phyloP scores from a whole-genome alignment of 2,888 invertebrate species.

The Anarsia innoxiella region DNA sequence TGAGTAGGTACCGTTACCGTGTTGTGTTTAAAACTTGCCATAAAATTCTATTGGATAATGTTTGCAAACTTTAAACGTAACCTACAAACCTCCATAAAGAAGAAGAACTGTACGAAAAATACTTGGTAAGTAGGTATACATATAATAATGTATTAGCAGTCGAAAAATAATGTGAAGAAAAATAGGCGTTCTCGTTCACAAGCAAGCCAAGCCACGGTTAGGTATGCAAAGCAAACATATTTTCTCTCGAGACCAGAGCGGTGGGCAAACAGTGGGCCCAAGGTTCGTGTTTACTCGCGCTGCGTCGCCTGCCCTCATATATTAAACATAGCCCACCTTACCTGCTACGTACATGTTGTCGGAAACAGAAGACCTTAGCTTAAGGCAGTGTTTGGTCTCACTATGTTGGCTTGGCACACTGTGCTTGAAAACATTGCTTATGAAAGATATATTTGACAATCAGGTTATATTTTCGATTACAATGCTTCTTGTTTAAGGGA shows the following conservation, averaged over 20 bases:
- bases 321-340: slow-evolving; percentile 64
- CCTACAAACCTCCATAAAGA: too few relatives aligned
- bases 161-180: slow-evolving; percentile 64
- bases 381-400: slow-evolving; percentile 8
- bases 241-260: slow-evolving; percentile 71
- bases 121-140: too few relatives aligned
- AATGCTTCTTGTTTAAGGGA: too few relatives aligned
- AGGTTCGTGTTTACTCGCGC: slow-evolving; percentile 57
- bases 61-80: too few relatives aligned
- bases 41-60: too few relatives aligned
- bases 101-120: too few relatives aligned
- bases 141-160: too few relatives aligned
- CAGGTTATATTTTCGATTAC: too few relatives aligned
- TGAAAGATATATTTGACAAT: too few relatives aligned
- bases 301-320: slow-evolving; percentile 72
- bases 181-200: slow-evolving; percentile 42
- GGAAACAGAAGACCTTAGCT: slow-evolving; percentile 5
- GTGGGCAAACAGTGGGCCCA: slow-evolving; percentile 32
- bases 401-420: slow-evolving; percentile 2
- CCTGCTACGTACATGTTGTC: slow-evolving; percentile 24
- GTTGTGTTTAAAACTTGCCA: too few relatives aligned
- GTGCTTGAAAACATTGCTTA: too few relatives aligned
- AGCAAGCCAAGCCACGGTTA: slow-evolving; percentile 50
- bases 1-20: not conserved
- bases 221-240: slow-evolving; percentile 72